These are phyloP conservation scores for Stenchaetothrips biformis DNA, from an alignment of 2,888 invertebrate species.

Conservation along the genomic window DNA sequence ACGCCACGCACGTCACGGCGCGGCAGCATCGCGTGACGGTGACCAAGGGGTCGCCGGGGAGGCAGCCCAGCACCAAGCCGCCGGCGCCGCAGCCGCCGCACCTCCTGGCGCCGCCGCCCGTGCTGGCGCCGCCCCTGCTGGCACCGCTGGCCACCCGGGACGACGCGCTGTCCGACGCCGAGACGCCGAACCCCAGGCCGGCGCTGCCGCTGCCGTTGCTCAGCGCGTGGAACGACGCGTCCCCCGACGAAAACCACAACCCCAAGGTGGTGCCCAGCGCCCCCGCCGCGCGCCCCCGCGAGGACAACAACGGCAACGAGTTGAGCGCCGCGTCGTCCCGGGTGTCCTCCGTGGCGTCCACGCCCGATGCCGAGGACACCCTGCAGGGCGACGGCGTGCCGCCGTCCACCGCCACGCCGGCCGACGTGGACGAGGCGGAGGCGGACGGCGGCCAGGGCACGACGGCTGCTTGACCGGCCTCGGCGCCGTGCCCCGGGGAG, in stretches of 20 bases:
- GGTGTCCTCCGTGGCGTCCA: not conserved
- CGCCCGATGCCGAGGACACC: not conserved
- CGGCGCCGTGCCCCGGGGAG: not conserved
- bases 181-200: not conserved
- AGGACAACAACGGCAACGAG: conserved; percentile 13
- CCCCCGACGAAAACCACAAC: conserved; percentile 15
- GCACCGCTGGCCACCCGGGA: not conserved
- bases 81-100: not conserved
- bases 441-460: not conserved
- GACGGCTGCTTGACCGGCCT: conserved; percentile 7
- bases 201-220: not conserved
- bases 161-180: too few species aligned
- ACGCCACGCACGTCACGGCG: not conserved
- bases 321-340: not conserved
- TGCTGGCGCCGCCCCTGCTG: not conserved
- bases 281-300: not conserved
- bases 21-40: not conserved
- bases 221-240: not conserved
- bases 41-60: not conserved
- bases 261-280: not conserved
- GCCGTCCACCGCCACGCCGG: not conserved
- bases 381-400: not conserved
- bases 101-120: too few species aligned
- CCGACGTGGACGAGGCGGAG: not conserved
- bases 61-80: not conserved